A percentile compares a stretch with the other conserved stretches of the same genome.
phyloP scores from a whole-genome alignment of 37 sponge, comb jelly and placozoan species.

The Cladorhizidae sp. region DNA sequence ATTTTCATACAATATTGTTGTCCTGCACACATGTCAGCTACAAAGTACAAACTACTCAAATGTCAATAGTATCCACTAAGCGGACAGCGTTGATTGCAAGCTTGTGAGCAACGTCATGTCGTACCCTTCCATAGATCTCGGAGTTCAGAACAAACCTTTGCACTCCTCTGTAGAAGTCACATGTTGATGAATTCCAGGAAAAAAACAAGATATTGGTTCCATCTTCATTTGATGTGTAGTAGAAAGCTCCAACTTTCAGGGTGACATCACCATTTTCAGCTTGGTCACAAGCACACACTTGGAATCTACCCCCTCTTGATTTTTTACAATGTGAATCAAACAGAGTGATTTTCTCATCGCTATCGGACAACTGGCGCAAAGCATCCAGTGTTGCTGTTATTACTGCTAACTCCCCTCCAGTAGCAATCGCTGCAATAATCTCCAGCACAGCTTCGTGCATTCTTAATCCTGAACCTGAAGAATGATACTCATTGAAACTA shows the following conservation, averaged over 20 bases:
- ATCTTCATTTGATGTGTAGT: background rate
- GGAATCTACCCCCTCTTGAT: background rate
- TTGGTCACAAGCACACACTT: conserved; percentile 6
- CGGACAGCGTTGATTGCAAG: background rate
- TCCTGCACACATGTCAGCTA: too few species aligned
- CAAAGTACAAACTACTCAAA: too few species aligned
- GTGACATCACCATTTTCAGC: conserved; percentile 1
- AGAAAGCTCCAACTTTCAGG: background rate
- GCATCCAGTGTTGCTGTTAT: background rate
- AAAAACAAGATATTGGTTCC: background rate
- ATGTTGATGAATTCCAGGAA: background rate
- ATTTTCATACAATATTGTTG: too few species aligned
- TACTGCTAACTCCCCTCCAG: background rate
- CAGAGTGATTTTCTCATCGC: background rate
- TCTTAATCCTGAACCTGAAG: background rate
- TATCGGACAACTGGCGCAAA: background rate
- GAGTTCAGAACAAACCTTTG: background rate
- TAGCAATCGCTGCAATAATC: background rate
- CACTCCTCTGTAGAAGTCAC: too few species aligned
- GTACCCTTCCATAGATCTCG: background rate
- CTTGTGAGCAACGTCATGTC: background rate
- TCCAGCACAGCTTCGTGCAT: conserved; percentile 6
- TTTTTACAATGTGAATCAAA: background rate
- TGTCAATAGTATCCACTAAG: conserved; percentile 1
- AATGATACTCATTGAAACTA: background rate